Base-by-base conservation (phyloP, 2,113 vertebrate species). In the Periophthalmodon schlosseri region DNA sequence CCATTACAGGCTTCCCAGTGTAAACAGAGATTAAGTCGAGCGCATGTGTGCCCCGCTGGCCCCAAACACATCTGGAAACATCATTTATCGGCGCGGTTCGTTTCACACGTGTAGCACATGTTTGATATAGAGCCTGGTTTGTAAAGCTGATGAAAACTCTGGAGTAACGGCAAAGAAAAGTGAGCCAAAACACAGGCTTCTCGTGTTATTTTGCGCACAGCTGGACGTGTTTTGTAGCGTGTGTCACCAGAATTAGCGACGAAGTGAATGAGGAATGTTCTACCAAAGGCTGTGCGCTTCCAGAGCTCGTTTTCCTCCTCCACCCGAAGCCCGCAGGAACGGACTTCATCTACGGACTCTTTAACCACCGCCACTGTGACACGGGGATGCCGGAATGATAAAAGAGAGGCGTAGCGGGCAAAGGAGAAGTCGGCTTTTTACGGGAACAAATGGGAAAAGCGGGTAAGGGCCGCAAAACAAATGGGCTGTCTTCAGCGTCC, bases 251-350 rank as follows among this genome's bases (percentile, higher is more conserved):
- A 84, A 88, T 89, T 77, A 87, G 84, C 75, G 33, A 52, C 73
- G 84, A 91, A 86, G 85, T 87, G 80, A 86, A 65, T 85, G 91
- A 92, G 86, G 83, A 80, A 90, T 86, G 85, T 88, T 75, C 85
- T 74, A 52, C 57, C 1, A 77, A 74, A 78, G 74, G 52, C 64
- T 16, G 13, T 50, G 9, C 73, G 12, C 21, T 11, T 78, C 71
- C 79, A 79, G 67, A 76, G 63, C 77, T 73, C 73, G 74, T 66
- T 57, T 76, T 79, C 78, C 75, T 14, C 44, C 63, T 13, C 36
- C 18, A 75, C 79, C 76, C 78, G 77, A 70, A 33, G 34, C 47
- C 61, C 67, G 47, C 69, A 46, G 69, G 78, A 80, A 86, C 50
- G 66, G 66, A 84, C 75, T 73, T 84, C 65, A 71, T 79, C 79